A percentile compares a stretch with the other conserved stretches of the same genome.
Conservation (phyloP, 2,797 vertebrate genomes). For the Megaceryle alcyon region DNA sequence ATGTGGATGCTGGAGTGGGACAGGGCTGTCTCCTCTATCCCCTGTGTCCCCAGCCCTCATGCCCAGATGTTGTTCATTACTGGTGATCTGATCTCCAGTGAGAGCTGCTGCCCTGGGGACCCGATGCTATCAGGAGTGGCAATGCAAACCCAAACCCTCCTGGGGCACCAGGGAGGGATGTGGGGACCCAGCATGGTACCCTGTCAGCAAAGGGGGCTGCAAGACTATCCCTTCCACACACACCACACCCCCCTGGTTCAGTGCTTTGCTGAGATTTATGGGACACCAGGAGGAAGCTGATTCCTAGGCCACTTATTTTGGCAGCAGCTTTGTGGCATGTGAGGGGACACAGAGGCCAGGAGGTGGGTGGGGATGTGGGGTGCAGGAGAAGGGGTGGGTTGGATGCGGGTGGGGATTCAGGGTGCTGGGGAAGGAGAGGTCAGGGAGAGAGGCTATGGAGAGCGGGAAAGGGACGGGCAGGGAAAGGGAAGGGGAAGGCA, state of each 20-base stretch:
- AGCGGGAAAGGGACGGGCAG: background rate
- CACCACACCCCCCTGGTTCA: too few species aligned
- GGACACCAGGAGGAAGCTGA: background rate
- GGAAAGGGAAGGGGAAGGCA: background rate
- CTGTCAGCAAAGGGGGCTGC: background rate
- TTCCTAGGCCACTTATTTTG: rapidly evolving
- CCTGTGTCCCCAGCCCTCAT: background rate
- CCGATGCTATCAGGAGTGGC: background rate
- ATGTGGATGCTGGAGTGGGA: background rate
- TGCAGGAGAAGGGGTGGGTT: background rate
- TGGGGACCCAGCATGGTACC: background rate
- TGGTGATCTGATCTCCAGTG: background rate
- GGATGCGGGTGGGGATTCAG: background rate
- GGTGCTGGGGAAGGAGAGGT: background rate
- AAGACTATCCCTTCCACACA: background rate
- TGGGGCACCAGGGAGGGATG: too few species aligned
- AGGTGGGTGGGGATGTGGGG: background rate
- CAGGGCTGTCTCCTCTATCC: background rate
- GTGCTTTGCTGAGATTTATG: background rate
- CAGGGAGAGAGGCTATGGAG: background rate
- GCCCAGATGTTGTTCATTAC: slow-evolving; percentile 11
- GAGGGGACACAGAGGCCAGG: background rate
- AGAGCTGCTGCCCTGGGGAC: background rate
- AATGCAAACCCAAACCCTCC: background rate
- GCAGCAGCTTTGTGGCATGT: background rate